Conservation (phyloP, 1,140 invertebrate genomes). For the Pseudachorutes palmiensis region DNA sequence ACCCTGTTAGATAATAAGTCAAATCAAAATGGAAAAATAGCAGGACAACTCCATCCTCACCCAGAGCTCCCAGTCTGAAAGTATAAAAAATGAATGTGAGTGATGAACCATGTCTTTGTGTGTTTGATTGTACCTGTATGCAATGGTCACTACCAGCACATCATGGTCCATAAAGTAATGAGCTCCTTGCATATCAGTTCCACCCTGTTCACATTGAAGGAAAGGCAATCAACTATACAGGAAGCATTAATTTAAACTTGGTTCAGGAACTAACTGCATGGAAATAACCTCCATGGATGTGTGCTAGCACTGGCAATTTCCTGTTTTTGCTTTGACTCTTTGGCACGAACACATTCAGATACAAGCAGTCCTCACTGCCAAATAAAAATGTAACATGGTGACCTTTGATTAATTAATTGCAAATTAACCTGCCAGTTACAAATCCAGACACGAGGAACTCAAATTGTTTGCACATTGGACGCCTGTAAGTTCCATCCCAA, state of each 20-base stretch:
- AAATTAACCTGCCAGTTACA: not conserved
- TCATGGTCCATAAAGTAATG: slow-evolving; percentile 6
- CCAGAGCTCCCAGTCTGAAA: not conserved
- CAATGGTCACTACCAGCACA: not conserved
- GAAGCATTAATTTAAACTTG: not conserved
- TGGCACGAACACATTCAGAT: slow-evolving; percentile 8
- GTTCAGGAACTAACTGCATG: not conserved
- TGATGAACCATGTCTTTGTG: not conserved
- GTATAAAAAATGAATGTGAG: not conserved
- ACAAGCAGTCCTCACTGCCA: slow-evolving; percentile 11
- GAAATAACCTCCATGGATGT: slow-evolving; percentile 9
- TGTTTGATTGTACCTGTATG: not conserved
- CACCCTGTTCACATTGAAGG: not conserved
- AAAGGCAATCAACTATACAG: not conserved
- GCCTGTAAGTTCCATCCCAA: not conserved
- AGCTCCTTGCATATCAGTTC: not conserved
- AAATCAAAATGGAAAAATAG: not conserved
- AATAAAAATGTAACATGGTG: not conserved
- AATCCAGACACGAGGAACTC: slow-evolving; percentile 1
- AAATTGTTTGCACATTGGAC: slow-evolving; percentile 8
- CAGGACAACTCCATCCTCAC: not conserved
- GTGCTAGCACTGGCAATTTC: not conserved
- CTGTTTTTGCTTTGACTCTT: not conserved
- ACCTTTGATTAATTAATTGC: not conserved
- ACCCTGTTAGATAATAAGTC: not conserved